phyloP scores from a whole-genome alignment of 1,140 invertebrate genomes.

The Brachionus koreanus region DNA sequence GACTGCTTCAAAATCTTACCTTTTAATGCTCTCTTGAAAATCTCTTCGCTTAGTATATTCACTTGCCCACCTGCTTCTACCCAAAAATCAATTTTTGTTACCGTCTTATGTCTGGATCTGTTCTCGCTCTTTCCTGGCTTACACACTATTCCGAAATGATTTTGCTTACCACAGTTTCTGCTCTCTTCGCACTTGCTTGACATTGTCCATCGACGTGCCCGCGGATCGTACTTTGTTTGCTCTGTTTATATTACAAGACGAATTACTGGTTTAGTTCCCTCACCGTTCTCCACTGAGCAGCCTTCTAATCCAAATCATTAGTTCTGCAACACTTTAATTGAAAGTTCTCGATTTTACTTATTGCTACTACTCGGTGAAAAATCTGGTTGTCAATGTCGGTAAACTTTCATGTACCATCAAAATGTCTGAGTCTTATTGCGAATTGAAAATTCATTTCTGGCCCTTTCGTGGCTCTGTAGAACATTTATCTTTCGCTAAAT shows the following conservation, averaged over 20 bases:
- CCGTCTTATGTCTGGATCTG: not conserved
- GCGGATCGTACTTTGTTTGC: not conserved
- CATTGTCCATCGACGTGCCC: not conserved
- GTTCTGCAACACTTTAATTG: not conserved
- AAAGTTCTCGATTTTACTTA: not conserved
- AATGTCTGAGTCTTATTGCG: not conserved
- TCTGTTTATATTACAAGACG: not conserved
- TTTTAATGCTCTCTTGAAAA: not conserved
- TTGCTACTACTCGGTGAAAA: not conserved
- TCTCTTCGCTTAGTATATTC: not conserved
- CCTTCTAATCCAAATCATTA: not conserved
- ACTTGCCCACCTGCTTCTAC: not conserved
- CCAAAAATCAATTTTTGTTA: not conserved
- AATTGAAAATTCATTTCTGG: not conserved
- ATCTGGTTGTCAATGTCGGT: not conserved
- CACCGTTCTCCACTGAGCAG: not conserved
- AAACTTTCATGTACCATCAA: not conserved
- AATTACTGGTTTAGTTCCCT: not conserved
- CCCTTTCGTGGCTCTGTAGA: not conserved
- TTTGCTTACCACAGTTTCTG: not conserved
- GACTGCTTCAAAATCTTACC: not conserved
- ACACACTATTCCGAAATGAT: not conserved
- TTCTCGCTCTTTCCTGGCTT: not conserved
- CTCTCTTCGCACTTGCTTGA: not conserved
- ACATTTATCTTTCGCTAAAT: not conserved